These are phyloP conservation scores for Dipus sagitta DNA, from an alignment of 2,797 vertebrate genomes.

Conservation along the genomic window DNA sequence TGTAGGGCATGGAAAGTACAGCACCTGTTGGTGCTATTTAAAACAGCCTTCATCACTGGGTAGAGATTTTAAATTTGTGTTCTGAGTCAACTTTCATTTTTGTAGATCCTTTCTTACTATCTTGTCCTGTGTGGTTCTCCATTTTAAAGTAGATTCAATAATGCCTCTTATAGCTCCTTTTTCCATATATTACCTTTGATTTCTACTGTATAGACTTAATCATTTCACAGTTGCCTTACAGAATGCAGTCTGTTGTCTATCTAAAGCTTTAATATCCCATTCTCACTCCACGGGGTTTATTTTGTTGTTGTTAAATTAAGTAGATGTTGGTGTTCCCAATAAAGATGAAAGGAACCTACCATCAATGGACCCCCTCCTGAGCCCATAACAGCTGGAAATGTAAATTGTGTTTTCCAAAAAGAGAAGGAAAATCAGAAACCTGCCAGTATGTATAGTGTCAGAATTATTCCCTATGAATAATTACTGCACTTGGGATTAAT, in stretches of 20 bases:
- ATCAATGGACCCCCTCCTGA: fast-evolving
- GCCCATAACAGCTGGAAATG: neutral
- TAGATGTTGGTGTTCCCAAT: neutral
- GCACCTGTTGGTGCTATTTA: neutral
- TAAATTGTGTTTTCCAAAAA: neutral
- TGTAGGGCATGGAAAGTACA: neutral
- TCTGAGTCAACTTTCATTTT: neutral
- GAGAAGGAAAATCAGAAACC: neutral
- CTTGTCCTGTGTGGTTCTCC: fast-evolving
- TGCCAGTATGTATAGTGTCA: fast-evolving
- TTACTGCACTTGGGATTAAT: neutral
- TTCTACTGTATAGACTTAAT: neutral
- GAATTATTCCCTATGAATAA: neutral
- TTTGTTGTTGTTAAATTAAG: neutral
- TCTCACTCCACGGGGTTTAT: neutral
- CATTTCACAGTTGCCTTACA: neutral
- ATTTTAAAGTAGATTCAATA: neutral
- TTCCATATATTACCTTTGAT: neutral
- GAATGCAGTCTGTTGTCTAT: neutral
- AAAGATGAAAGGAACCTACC: neutral
- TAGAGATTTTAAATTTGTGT: neutral
- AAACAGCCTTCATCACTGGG: neutral
- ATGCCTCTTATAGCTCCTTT: fast-evolving
- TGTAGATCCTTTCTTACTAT: neutral
- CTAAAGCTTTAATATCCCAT: neutral